A percentile compares a stretch with the other conserved stretches of the same genome.
These are phyloP conservation scores for Amphimedon queenslandica DNA, from an alignment of 37 sponge, comb jelly and placozoan species.

Conservation along the genomic window DNA sequence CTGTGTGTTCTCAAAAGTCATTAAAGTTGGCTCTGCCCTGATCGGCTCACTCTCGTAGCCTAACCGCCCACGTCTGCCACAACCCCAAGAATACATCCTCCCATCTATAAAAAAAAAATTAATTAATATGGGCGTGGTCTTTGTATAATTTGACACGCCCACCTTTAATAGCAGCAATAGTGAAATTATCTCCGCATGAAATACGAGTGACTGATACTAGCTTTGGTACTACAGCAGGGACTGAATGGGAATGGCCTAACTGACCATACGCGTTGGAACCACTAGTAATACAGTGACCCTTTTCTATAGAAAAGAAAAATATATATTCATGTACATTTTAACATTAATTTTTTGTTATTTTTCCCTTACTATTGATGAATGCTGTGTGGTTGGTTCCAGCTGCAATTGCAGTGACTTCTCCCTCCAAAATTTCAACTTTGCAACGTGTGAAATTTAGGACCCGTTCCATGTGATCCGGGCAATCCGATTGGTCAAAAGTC, in stretches of 20 bases:
- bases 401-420: slow-evolving; percentile 11
- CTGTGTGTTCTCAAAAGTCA: slow-evolving; percentile 43
- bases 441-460: background rate
- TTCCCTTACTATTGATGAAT: slow-evolving; percentile 43
- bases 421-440: background rate
- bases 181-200: slow-evolving; percentile 75
- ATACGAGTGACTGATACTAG: slow-evolving; percentile 28
- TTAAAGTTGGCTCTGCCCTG: slow-evolving; percentile 25
- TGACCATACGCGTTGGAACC: slow-evolving; percentile 74
- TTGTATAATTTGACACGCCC: background rate
- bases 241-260: slow-evolving; percentile 31
- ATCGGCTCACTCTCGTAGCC: slow-evolving; percentile 42
- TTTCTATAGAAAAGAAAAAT: slow-evolving; percentile 11
- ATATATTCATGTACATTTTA: background rate
- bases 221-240: slow-evolving; percentile 18
- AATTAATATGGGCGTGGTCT: background rate
- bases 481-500: background rate
- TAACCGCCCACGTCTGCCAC: slow-evolving; percentile 53
- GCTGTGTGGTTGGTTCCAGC: slow-evolving; percentile 62
- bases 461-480: background rate
- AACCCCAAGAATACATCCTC: slow-evolving; percentile 67
- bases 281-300: slow-evolving; percentile 52
- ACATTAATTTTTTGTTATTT: slow-evolving; percentile 1
- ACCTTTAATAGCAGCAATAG: slow-evolving; percentile 61
- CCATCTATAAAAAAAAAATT: slow-evolving; percentile 32